Base-by-base conservation (phyloP, 1,140 invertebrate species). In the Hypothenemus hampei region DNA sequence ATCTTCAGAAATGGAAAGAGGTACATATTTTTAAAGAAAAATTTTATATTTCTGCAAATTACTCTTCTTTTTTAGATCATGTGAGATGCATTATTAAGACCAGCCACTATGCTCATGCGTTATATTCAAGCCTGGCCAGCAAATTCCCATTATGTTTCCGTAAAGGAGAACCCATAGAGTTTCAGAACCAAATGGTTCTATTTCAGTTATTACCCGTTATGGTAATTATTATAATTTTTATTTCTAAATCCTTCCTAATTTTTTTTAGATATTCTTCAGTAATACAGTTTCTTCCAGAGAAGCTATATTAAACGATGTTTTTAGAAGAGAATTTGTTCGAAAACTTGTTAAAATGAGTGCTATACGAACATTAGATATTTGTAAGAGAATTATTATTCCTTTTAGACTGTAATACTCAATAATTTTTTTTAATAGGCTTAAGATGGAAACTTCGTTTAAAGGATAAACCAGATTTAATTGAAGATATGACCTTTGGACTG, bases 401-500 rank as follows among this genome's bases (percentile, higher is more conserved):
- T 2, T 39, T 39, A 8, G 11, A n/a, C n/a, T 39, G 22, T 72
- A 65, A 37, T 46, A 59, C 65, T 43, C n/a, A n/a, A 26, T 61
- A 69, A 22, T 13, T 4, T 44, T 11, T 24, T 22, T 22, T n/a
- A 11, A 22, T 13, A 55, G 52, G 52, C 47, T 57, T 60, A 73
- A 43, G 67, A 66, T 15, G 52, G 72, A 56, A 54, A 59, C 75
- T 72, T 26, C 62, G 50, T 62, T 76, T 73, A 61, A 67, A 67
- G 63, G 77, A 77, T 50, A 70, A 78, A 1, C 65, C 79, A 3
- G 74, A 81, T 44, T 70, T 81, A 3, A 75, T 80, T 11, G 71
- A 83, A 10, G 80, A 85, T 63, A 79, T 80, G 51, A 78, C 82
- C 6, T 81, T 85, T 65, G 74, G 77, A 44, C 63, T 80, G 15